Evolutionary conservation across 2,888 invertebrate species (phyloP), one percentile per base, ranked within the genome.

Genomic region (Blastobasis lacticolella): DNA sequence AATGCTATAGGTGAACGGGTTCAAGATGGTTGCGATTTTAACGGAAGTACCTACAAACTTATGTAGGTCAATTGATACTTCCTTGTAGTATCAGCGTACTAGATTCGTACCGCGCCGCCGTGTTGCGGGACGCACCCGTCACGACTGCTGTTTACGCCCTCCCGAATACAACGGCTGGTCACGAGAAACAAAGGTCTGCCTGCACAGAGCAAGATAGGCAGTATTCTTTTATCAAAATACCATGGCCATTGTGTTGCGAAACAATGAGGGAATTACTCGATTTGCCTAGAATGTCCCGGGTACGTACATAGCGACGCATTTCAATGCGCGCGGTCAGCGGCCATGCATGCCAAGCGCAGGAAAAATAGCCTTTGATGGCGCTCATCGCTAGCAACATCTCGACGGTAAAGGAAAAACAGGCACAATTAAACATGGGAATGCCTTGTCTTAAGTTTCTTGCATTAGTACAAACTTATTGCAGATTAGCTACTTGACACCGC

Each of bases 341-440:
- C 60, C 60, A 60, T 55, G 71, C 66, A 76, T 78, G 65, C 67
- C 66, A 64, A 69, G 57, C 51, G 58, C 56, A 57, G 55, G 57
- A 54, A 60, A 61, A 64, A 61, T 52, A 51, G 23, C 45, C 52
- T 50, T 55, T 49, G 50, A 50, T 36, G 46, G 49, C 38, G 23
- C 9, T 23, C 8, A 10, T 6, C 8, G 9, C 10, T 10, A 10
- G 10, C 45, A 51, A 41, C 49, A 23, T 23, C 23, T 23, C 23
- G 23, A 23, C 23, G 23, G 23, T 23, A 23, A 23, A 23, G 23
- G 23, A 23, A 23, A 23, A 23, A 23, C 23, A 23, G 23, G 23
- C 3, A 23, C 23, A 23, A 23, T 23, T 23, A 23, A 23, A 23
- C 23, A 23, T 23, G 23, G 23, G 23, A 23, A 23, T 23, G 23